Conservation (phyloP, 35 echinoderm and acorn worm genomes). For the Ophiothrix spiculata region DNA sequence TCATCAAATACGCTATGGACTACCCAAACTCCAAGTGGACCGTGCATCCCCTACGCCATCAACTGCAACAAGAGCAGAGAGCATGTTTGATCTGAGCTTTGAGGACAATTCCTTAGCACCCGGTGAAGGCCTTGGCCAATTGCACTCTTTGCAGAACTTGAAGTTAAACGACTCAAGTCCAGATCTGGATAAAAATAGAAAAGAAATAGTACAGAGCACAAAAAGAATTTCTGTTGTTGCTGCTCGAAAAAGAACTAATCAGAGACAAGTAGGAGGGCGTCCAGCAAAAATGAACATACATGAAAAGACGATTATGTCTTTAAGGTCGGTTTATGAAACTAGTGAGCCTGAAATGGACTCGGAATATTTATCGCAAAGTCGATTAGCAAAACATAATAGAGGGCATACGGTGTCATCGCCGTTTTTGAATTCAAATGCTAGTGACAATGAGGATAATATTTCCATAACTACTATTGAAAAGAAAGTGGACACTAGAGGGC, state of each 20-base stretch:
- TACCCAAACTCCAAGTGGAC: slow-evolving; percentile 42
- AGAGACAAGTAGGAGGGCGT: slow-evolving; percentile 11
- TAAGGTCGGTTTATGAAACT: slow-evolving; percentile 57
- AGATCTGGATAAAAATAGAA: slow-evolving; percentile 36
- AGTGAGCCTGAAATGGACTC: slow-evolving; percentile 35
- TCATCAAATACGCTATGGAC: slow-evolving; percentile 47
- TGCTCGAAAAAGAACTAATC: slow-evolving; percentile 64
- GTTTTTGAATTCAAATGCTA: slow-evolving; percentile 28
- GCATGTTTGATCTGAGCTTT: slow-evolving; percentile 15
- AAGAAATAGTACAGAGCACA: slow-evolving; percentile 72
- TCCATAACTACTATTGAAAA: slow-evolving; percentile 55
- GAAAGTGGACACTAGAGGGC: slow-evolving; percentile 17
- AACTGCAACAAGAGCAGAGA: not conserved
- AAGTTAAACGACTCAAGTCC: slow-evolving; percentile 30
- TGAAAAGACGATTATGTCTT: slow-evolving; percentile 40
- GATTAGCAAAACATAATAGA: slow-evolving; percentile 52
- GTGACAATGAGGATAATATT: slow-evolving; percentile 61
- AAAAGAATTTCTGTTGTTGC: slow-evolving; percentile 81
- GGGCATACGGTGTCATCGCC: slow-evolving; percentile 23
- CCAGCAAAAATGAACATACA: slow-evolving; percentile 44
- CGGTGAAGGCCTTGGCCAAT: not conserved
- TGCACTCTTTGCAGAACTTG: slow-evolving; percentile 44
- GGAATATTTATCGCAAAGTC: slow-evolving; percentile 40
- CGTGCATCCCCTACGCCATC: not conserved
- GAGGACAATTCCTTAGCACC: slow-evolving; percentile 5